A percentile compares a stretch with the other conserved stretches of the same genome.
Evolutionary conservation across 2,113 vertebrate genomes (phyloP).

Genomic region (Lepus americanus): DNA sequence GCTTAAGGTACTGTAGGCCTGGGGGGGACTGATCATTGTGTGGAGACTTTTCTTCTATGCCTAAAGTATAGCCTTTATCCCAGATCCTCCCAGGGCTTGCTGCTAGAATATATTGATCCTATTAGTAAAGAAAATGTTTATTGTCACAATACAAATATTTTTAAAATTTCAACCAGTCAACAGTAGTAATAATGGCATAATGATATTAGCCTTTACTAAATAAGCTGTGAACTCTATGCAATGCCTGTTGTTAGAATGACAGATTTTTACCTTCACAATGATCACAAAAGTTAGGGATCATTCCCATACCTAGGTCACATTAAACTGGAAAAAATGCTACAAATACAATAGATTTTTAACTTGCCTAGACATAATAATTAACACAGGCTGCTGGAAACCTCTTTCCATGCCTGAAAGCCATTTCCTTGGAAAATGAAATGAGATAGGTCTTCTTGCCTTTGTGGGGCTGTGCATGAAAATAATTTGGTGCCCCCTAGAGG

Average conservation of each 20-base stretch:
- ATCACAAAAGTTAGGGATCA: not conserved
- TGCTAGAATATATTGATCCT: not conserved
- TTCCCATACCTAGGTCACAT: not conserved
- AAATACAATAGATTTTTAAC: not conserved
- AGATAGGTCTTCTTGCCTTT: not conserved
- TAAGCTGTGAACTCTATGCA: not conserved
- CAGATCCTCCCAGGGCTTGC: not conserved
- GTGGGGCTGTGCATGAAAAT: conserved; percentile 61
- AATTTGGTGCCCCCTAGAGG: conserved; percentile 84
- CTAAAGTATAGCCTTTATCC: not conserved
- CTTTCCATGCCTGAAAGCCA: not conserved
- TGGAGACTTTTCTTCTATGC: not conserved
- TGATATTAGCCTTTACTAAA: conserved; percentile 25
- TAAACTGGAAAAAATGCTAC: not conserved
- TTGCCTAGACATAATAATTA: not conserved
- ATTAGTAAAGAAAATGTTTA: not conserved
- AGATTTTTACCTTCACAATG: not conserved
- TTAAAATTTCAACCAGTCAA: not conserved
- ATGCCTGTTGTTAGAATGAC: not conserved
- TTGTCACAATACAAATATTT: conserved; percentile 15
- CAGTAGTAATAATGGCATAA: not conserved
- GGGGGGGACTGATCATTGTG: not conserved
- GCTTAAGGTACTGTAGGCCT: not conserved
- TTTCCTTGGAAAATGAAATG: conserved; percentile 14
- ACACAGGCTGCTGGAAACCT: not conserved